Evolutionary conservation across 2,888 invertebrate species (phyloP).

Genomic region (Polyommatus iphigenia): DNA sequence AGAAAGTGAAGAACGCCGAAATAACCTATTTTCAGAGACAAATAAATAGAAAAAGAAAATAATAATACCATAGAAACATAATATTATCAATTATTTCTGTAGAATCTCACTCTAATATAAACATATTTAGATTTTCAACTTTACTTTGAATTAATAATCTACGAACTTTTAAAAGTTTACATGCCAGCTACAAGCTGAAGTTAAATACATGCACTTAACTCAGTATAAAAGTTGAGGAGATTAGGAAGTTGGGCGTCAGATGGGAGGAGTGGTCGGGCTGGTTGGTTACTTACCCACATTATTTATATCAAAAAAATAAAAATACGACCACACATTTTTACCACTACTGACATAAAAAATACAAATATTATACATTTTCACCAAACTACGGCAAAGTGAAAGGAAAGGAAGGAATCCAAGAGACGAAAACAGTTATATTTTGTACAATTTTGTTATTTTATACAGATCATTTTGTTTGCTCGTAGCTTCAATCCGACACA

Average conservation of each 20-base stretch:
- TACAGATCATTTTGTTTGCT: background rate
- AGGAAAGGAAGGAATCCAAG: background rate
- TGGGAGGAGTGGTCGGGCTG: conserved; percentile 41
- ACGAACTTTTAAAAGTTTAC: background rate
- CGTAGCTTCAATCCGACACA: background rate
- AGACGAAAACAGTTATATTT: background rate
- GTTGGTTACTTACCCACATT: conserved; percentile 12
- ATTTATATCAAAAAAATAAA: no score
- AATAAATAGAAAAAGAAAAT: no score
- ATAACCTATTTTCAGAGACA: background rate
- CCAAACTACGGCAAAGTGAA: no score
- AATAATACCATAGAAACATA: no score
- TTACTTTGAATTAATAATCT: background rate
- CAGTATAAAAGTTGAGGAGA: conserved; percentile 58
- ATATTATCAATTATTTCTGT: background rate
- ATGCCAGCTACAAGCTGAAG: conserved; percentile 12
- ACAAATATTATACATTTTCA: background rate
- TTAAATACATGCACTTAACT: conserved; percentile 31
- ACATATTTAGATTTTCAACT: background rate
- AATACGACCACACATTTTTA: no score
- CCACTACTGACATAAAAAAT: no score
- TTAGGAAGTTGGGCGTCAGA: conserved; percentile 58
- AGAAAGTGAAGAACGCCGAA: conserved; percentile 3
- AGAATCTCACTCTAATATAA: background rate
- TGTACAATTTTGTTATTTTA: background rate